Conservation (phyloP, 2,113 vertebrate species). For the Rattus rattus region DNA sequence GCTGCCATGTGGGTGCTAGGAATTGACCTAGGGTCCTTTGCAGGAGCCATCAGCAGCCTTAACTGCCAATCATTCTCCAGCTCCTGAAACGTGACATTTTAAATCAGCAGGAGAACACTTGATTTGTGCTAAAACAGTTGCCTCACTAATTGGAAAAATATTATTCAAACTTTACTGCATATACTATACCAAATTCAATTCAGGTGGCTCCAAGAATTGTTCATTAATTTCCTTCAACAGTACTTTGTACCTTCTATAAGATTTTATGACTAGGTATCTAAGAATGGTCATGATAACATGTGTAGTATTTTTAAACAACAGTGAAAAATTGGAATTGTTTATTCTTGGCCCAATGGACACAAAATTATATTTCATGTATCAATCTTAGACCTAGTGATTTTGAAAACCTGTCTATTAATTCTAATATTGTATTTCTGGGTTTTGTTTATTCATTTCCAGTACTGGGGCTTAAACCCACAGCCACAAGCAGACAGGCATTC, state of each 20-base stretch:
- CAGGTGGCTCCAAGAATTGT: conserved; percentile 13
- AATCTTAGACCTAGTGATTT: neutral
- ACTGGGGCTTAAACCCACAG: neutral
- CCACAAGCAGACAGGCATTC: neutral
- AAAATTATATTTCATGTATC: neutral
- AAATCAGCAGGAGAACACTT: neutral
- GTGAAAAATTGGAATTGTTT: neutral
- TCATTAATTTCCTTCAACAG: conserved; percentile 2
- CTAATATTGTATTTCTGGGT: neutral
- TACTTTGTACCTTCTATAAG: neutral
- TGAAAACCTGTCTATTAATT: conserved; percentile 33
- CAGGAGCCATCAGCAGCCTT: neutral
- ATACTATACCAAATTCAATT: conserved; percentile 23
- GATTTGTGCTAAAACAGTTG: neutral
- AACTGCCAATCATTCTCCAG: neutral
- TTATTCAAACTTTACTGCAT: conserved; percentile 38
- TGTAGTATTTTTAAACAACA: neutral
- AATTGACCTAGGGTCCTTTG: neutral
- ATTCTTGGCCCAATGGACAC: neutral
- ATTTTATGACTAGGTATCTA: neutral
- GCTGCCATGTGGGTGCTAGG: neutral
- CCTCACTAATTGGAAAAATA: conserved; percentile 29
- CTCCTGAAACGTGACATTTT: neutral
- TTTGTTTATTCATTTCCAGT: neutral
- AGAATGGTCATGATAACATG: neutral